Evolutionary conservation across 2,888 invertebrate genomes (phyloP).

Genomic region (Leptinotarsa rubiginosa): DNA sequence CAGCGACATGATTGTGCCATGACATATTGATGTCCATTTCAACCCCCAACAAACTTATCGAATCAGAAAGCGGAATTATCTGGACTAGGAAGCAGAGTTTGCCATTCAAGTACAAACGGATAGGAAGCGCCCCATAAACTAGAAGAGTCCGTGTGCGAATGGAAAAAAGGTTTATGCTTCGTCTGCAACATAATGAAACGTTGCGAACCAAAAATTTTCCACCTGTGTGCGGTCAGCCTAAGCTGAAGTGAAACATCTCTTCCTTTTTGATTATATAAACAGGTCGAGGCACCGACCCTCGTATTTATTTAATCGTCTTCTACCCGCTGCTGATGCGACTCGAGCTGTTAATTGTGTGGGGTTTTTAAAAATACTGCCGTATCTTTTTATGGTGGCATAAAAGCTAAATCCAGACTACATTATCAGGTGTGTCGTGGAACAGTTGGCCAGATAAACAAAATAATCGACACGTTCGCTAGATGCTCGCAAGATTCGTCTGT

Average conservation of each 20-base stretch:
- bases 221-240: no score
- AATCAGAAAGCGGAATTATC: no score
- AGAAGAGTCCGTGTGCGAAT: no score
- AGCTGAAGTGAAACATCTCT: constrained; percentile 8
- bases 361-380: constrained; percentile 43
- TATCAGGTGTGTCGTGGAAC: constrained; percentile 55
- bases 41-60: no score
- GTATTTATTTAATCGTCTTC: constrained; percentile 44
- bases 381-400: constrained; percentile 56
- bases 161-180: no score
- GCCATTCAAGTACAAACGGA: no score
- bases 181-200: no score
- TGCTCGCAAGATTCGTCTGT: constrained; percentile 27
- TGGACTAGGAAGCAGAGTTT: no score
- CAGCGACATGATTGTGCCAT: no score
- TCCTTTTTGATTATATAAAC: constrained; percentile 33
- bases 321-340: constrained; percentile 42
- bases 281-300: constrained; percentile 22
- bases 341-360: constrained; percentile 42
- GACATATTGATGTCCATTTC: no score
- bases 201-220: no score
- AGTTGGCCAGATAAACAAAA: constrained; percentile 48
- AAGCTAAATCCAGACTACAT: constrained; percentile 56
- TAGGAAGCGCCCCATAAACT: no score
- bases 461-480: constrained; percentile 1